Evolutionary conservation across 2,888 invertebrate genomes (phyloP), one percentile per base, ranked within the genome.

Genomic region (Graphium colonna): DNA sequence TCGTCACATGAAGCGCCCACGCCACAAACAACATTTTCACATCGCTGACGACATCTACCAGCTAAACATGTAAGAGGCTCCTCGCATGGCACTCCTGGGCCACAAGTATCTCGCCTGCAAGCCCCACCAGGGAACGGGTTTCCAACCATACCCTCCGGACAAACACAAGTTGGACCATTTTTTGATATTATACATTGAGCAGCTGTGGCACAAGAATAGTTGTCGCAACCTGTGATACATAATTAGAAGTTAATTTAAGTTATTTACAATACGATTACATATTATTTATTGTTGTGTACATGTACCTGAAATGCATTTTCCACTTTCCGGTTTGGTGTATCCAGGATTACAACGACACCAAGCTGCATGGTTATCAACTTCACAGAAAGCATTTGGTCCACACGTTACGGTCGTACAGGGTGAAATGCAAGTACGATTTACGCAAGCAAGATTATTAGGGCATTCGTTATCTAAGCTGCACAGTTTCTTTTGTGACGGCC

Each of bases 41-140:
- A 97, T 12, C 96, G 92, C 69, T 96, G 95, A 70, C 96, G 95
- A 76, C 97, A 97, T 57, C 97, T 92, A 18, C 97, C 97, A 15
- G 95, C 93, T 58, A 97, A 94, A 74, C 97, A 97, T 1, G 95
- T 92, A 65, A 95, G 92, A 0, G 95, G 95, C 45, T 94, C 93
- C 26, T 92, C 92, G 65, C 97, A 97, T 0, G 95, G 95, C 48
- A 94, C 89, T 0, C 92, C 91, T 1, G 93, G 90, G 0, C 95
- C 95, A 76, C 97, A 97, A 49, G 95, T 90, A 78, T 97, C 97
- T 48, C 95, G 93, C 51, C 91, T 91, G 71, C 97, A 97, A 51
- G 91, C 91, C 36, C 97, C 97, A 18, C 97, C 97, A 0, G 97
- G 95, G 89, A 97, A 97, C 5, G 97, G 97, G 83, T 97, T 97